Conservation (phyloP, 2,797 vertebrate species). For the Anabas testudineus region DNA sequence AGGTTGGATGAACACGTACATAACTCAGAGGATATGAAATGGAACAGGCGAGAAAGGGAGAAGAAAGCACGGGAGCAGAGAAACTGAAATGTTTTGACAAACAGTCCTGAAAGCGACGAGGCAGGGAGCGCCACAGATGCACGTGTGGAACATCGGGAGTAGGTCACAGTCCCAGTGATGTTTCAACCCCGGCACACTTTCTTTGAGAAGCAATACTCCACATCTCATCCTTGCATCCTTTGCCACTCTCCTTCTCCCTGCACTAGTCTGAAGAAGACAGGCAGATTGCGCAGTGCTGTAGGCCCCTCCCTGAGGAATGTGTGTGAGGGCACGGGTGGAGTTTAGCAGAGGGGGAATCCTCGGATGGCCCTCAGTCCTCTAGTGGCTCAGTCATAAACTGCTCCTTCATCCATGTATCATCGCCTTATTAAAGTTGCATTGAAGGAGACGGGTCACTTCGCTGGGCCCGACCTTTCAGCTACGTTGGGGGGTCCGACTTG, state of each 20-base stretch:
- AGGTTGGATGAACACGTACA: constrained; percentile 68
- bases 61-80: constrained; percentile 38
- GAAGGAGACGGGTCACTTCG: constrained; percentile 33
- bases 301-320: constrained; percentile 49
- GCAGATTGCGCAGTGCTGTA: constrained; percentile 72
- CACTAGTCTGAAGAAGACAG: constrained; percentile 52
- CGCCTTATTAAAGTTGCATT: constrained; percentile 53
- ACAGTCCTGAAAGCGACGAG: constrained; percentile 59
- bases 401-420: constrained; percentile 64
- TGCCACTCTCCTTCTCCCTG: constrained; percentile 46
- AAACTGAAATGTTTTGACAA: constrained; percentile 68
- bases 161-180: constrained; percentile 76
- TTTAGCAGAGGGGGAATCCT: constrained; percentile 55
- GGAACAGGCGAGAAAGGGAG: constrained; percentile 25
- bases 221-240: constrained; percentile 65
- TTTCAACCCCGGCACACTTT: constrained; percentile 72
- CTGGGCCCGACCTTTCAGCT: constrained; percentile 15
- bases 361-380: constrained; percentile 35
- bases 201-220: constrained; percentile 68
- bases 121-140: constrained; percentile 51
- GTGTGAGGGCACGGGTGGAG: constrained; percentile 50
- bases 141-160: constrained; percentile 70
- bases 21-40: constrained; percentile 70
- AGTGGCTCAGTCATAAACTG: constrained; percentile 50
- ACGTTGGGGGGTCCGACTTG: constrained; percentile 16